These are phyloP conservation scores for Stenoptilia bipunctidactyla DNA, from an alignment of 2,888 invertebrate species.

Conservation along the genomic window DNA sequence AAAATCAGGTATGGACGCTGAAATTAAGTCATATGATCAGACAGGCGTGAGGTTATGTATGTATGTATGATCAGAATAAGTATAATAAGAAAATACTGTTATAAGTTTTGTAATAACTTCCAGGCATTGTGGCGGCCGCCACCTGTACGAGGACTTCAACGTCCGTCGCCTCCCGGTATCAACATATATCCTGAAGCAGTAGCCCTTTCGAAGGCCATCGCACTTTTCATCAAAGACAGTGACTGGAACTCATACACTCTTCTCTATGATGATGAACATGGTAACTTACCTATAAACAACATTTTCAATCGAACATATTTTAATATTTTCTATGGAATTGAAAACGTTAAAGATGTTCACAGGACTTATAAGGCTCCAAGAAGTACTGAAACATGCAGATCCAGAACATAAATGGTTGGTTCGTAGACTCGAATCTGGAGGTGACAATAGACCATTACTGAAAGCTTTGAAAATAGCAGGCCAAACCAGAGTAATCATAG, in stretches of 20 bases:
- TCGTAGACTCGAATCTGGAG: constrained; percentile 69
- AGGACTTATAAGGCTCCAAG: constrained; percentile 83
- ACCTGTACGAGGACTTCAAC: constrained; percentile 30
- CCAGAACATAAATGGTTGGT: constrained; percentile 78
- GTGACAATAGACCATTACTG: constrained; percentile 75
- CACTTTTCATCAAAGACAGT: constrained; percentile 76
- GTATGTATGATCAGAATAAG: too few species aligned
- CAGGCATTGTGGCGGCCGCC: constrained; percentile 56
- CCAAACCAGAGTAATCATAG: constrained; percentile 80
- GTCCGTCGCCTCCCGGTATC: constrained; percentile 47
- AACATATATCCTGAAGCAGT: constrained; percentile 84
- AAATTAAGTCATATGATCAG: too few species aligned
- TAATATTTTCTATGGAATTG: neutral
- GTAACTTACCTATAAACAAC: too few species aligned
- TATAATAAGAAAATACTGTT: too few species aligned
- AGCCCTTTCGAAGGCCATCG: constrained; percentile 74
- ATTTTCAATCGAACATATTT: too few species aligned
- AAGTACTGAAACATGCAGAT: constrained; percentile 80
- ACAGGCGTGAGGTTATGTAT: too few species aligned
- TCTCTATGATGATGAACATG: constrained; percentile 83
- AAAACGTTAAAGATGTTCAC: neutral
- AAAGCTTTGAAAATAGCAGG: constrained; percentile 80
- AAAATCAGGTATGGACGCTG: too few species aligned
- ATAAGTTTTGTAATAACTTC: too few species aligned
- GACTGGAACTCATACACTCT: constrained; percentile 84